These are phyloP conservation scores for Heliconius himera DNA, from an alignment of 1,140 invertebrate species.

Conservation along the genomic window DNA sequence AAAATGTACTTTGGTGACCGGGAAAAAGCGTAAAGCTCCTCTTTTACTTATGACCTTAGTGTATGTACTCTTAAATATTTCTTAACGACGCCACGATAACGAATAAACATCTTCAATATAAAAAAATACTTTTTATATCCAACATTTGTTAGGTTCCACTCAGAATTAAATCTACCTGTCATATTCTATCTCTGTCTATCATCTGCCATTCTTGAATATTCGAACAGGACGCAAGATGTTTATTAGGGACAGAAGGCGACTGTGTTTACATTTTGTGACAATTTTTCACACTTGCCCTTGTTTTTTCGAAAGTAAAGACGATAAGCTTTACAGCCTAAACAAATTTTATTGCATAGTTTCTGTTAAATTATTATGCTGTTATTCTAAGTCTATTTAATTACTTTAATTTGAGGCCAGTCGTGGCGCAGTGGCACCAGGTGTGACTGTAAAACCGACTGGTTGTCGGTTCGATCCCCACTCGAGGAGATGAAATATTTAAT, in stretches of 20 bases:
- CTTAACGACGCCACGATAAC: not conserved
- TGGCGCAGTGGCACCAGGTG: too few relatives aligned
- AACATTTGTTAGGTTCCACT: not conserved
- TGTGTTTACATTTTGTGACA: constrained; percentile 49
- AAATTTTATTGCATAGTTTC: not conserved
- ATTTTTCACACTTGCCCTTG: constrained; percentile 45
- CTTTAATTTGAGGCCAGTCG: too few relatives aligned
- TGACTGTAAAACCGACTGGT: too few relatives aligned
- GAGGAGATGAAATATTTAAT: too few relatives aligned
- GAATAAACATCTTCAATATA: not conserved
- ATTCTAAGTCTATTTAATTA: too few relatives aligned
- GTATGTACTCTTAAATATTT: too few relatives aligned
- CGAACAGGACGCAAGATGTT: constrained; percentile 26
- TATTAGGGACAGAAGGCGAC: constrained; percentile 17
- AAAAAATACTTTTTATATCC: not conserved
- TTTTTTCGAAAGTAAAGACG: too few relatives aligned
- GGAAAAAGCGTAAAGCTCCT: too few relatives aligned
- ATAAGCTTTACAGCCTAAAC: not conserved
- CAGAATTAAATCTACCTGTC: not conserved
- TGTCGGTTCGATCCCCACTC: too few relatives aligned
- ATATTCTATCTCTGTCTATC: constrained; percentile 31
- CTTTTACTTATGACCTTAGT: too few relatives aligned
- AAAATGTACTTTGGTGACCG: not conserved
- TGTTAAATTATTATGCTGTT: not conserved
- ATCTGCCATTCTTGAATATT: constrained; percentile 26